Percentiles rank a stretch among this genome's conserved stretches.
phyloP scores from a whole-genome alignment of 2,113 vertebrate genomes.

The Ammodytes marinus region DNA sequence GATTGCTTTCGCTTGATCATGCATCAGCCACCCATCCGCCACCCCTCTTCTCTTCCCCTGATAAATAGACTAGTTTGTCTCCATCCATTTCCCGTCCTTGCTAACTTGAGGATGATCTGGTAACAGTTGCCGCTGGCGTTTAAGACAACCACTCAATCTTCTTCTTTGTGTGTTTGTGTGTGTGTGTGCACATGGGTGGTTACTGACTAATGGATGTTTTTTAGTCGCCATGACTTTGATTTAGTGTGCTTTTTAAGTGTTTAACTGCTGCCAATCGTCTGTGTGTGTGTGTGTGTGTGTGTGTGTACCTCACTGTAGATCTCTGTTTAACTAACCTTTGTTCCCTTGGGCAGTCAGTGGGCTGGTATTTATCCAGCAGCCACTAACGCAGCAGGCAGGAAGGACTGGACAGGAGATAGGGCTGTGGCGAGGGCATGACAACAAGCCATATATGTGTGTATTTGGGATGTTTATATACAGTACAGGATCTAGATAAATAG shows the following conservation, averaged over 20 bases:
- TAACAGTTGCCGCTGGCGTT: constrained; percentile 73
- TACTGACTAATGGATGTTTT: constrained; percentile 50
- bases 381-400: constrained; percentile 78
- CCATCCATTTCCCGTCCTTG: constrained; percentile 49
- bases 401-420: constrained; percentile 68
- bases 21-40: constrained; percentile 88
- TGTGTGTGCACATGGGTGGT: constrained; percentile 20
- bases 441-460: constrained; percentile 56
- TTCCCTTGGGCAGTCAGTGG: constrained; percentile 65
- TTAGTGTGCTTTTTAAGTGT: constrained; percentile 70
- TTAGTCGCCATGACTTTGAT: constrained; percentile 55
- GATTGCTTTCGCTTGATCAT: constrained; percentile 99
- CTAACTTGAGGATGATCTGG: constrained; percentile 75
- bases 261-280: constrained; percentile 63
- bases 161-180: constrained; percentile 6
- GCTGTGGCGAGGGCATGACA: constrained; percentile 47
- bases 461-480: background rate
- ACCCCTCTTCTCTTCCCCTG: constrained; percentile 91
- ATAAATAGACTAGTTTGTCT: constrained; percentile 90
- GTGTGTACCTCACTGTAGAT: constrained; percentile 37
- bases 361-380: constrained; percentile 79
- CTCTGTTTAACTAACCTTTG: constrained; percentile 81
- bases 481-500: constrained; percentile 5
- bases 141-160: constrained; percentile 68
- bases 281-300: constrained; percentile 28